Evolutionary conservation across 2,797 vertebrate genomes (phyloP).

Genomic region (Agapornis canus): DNA sequence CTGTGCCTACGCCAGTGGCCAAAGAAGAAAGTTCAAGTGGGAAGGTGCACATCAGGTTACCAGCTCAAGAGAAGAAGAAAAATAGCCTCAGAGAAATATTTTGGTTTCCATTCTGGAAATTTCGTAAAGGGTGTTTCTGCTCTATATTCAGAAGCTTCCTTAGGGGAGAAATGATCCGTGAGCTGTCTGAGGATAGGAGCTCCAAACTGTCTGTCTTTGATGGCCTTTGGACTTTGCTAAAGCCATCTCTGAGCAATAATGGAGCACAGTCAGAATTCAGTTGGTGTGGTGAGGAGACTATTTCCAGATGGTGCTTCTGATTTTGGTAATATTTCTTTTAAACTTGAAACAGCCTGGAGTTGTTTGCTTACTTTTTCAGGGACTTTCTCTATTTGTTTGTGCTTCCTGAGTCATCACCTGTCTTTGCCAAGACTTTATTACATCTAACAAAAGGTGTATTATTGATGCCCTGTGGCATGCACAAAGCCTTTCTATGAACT

Average conservation of each 20-base stretch:
- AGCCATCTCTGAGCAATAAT: not conserved
- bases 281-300: not conserved
- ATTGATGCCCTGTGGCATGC: slow-evolving; percentile 2
- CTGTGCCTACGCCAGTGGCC: fast-evolving
- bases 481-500: slow-evolving; percentile 36
- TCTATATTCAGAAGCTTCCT: slow-evolving; percentile 19
- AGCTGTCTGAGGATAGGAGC: not conserved
- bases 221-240: not conserved
- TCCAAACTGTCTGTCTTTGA: not conserved
- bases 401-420: slow-evolving; percentile 40
- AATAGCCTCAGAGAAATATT: slow-evolving; percentile 50
- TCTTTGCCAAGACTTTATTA: slow-evolving; percentile 44
- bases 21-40: not conserved
- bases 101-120: slow-evolving; percentile 60
- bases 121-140: slow-evolving; percentile 1
- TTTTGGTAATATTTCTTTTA: slow-evolving; percentile 16
- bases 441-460: slow-evolving; percentile 33
- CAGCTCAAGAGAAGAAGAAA: not conserved
- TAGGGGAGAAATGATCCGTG: not conserved
- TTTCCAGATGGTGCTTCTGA: not conserved
- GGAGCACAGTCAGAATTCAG: not conserved
- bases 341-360: not conserved
- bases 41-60: slow-evolving; percentile 37
- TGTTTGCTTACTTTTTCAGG: slow-evolving; percentile 8
- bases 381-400: slow-evolving; percentile 4